A percentile compares a stretch with the other conserved stretches of the same genome.
These are phyloP conservation scores for Hyla sarda DNA, from an alignment of 2,113 vertebrate species.

Conservation along the genomic window DNA sequence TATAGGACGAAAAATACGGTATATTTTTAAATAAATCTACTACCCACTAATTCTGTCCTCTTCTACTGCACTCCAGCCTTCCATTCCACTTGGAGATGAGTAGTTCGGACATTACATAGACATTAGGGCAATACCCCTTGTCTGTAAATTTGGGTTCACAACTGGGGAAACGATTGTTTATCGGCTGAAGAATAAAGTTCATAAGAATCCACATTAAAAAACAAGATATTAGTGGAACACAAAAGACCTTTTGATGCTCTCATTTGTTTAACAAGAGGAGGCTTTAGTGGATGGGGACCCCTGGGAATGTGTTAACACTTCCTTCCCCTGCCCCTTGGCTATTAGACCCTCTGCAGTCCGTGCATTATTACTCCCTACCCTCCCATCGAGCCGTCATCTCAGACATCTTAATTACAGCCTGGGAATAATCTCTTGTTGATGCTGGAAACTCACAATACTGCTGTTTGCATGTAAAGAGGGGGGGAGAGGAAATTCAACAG, in stretches of 20 bases:
- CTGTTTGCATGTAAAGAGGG: constrained; percentile 14
- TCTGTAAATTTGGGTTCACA: neutral
- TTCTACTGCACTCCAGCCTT: no score
- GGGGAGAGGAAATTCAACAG: constrained; percentile 7
- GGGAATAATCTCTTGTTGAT: constrained; percentile 36
- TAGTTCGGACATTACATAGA: neutral
- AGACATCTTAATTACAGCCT: constrained; percentile 51
- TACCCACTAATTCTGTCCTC: no score
- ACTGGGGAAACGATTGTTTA: neutral
- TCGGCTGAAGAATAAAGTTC: neutral
- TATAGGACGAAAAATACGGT: no score
- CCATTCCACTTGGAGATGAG: no score
- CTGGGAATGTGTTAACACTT: neutral
- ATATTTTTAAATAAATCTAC: no score
- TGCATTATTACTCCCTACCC: constrained; percentile 43
- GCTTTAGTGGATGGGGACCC: neutral
- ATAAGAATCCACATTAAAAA: neutral
- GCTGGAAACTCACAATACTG: constrained; percentile 29
- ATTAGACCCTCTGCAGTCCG: constrained; percentile 34
- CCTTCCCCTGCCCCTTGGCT: constrained; percentile 42
- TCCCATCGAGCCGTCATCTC: constrained; percentile 38
- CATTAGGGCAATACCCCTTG: no score
- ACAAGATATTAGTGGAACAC: neutral
- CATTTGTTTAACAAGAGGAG: neutral
- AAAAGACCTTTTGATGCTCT: constrained; percentile 8